phyloP scores from a whole-genome alignment of 1,140 invertebrate genomes.

The Drosophila ercepeae region DNA sequence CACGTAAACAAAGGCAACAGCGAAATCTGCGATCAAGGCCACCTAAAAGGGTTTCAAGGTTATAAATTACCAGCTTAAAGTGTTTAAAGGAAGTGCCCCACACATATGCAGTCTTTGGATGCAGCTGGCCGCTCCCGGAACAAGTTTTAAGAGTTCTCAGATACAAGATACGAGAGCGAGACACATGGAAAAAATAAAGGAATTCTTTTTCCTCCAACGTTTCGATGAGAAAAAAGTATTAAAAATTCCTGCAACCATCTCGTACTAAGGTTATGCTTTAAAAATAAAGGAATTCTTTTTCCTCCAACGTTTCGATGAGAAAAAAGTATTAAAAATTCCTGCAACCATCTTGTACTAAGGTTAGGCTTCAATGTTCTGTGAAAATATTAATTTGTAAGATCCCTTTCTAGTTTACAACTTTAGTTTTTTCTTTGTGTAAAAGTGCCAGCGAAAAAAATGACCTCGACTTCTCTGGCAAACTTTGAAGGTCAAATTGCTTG shows the following conservation, averaged over 20 bases:
- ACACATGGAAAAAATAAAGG: neutral
- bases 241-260: neutral
- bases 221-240: neutral
- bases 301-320: neutral
- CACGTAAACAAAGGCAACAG: slow-evolving; percentile 30
- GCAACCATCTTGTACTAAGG: neutral
- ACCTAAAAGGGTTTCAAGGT: slow-evolving; percentile 71
- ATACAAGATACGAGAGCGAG: slow-evolving; percentile 15
- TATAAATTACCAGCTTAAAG: slow-evolving; percentile 59
- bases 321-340: neutral
- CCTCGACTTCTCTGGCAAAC: slow-evolving; percentile 16
- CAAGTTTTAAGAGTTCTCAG: slow-evolving; percentile 41
- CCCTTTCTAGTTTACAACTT: neutral
- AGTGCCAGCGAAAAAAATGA: slow-evolving; percentile 11
- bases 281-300: neutral
- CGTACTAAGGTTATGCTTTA: neutral
- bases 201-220: neutral
- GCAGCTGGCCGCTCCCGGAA: slow-evolving; percentile 38
- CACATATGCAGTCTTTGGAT: slow-evolving; percentile 9
- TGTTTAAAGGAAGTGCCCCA: slow-evolving; percentile 52
- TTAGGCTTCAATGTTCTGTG: neutral
- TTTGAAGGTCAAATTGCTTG: slow-evolving; percentile 58
- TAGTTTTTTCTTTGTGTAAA: neutral
- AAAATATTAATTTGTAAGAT: neutral
- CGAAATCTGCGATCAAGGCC: slow-evolving; percentile 60